Evolutionary conservation across 2,113 vertebrate genomes (phyloP).

Genomic region (Thinocorus orbignyianus): DNA sequence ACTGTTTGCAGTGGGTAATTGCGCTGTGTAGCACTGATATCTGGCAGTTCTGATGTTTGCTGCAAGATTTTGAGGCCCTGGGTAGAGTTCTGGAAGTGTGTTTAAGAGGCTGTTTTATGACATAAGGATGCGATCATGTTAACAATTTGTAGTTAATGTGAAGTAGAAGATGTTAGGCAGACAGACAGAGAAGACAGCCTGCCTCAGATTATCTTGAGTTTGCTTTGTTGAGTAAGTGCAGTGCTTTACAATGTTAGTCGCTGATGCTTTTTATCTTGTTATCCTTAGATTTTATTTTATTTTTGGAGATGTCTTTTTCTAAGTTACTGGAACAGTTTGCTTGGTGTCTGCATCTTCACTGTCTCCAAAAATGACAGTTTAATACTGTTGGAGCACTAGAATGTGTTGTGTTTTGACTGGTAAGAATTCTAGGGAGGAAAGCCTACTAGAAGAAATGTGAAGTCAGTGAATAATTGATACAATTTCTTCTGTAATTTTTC

Average conservation of each 20-base stretch:
- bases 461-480: not conserved
- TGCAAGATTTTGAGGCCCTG: not conserved
- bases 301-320: not conserved
- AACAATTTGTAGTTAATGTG: not conserved
- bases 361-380: not conserved
- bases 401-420: not conserved
- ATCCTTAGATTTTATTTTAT: not conserved
- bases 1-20: not conserved
- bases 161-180: not conserved
- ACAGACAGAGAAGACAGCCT: not conserved
- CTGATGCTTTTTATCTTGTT: not conserved
- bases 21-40: not conserved
- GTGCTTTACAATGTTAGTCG: not conserved
- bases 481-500: not conserved
- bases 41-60: not conserved
- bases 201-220: not conserved
- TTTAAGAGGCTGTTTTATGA: not conserved
- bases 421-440: not conserved
- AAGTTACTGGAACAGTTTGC: not conserved
- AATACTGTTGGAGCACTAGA: not conserved
- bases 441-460: not conserved
- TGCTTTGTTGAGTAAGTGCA: not conserved
- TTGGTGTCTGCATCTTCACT: not conserved
- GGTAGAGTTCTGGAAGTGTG: not conserved
- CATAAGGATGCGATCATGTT: not conserved